Evolutionary conservation across 2,113 vertebrate species (phyloP).

Genomic region (Octodon degus): DNA sequence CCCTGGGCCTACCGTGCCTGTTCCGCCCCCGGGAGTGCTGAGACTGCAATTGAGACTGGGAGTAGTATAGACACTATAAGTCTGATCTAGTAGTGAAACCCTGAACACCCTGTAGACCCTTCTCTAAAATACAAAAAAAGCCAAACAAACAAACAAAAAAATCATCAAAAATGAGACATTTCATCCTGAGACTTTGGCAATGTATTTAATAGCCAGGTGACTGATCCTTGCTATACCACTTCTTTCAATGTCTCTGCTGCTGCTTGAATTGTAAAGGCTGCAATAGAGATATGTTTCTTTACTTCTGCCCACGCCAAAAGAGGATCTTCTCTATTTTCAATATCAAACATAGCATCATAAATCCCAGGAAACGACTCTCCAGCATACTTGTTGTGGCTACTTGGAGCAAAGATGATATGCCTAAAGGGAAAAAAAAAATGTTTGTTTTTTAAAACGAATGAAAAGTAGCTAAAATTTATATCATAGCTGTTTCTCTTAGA

Average conservation of each 20-base stretch:
- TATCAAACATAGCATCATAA: conserved; percentile 94
- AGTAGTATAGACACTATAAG: too few relatives aligned
- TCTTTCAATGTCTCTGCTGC: conserved; percentile 91
- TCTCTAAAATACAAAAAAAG: too few relatives aligned
- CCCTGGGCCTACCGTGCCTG: too few relatives aligned
- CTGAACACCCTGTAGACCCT: too few relatives aligned
- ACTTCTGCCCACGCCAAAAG: conserved; percentile 91
- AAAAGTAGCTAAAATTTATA: neutral
- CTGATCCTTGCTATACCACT: conserved; percentile 74
- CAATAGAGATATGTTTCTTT: conserved; percentile 93
- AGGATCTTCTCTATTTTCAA: conserved; percentile 86
- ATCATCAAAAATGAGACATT: neutral
- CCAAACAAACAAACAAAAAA: too few relatives aligned
- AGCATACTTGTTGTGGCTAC: conserved; percentile 97
- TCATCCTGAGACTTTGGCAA: conserved; percentile 2
- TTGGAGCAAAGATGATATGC: conserved; percentile 96
- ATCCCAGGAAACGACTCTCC: conserved; percentile 97
- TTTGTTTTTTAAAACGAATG: conserved; percentile 8
- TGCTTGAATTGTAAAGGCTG: conserved; percentile 92
- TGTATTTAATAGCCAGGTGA: neutral
- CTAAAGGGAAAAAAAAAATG: conserved; percentile 80
- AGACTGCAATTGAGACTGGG: too few relatives aligned
- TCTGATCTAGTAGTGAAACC: too few relatives aligned
- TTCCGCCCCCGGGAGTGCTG: too few relatives aligned
- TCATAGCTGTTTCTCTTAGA: neutral